A percentile compares a stretch with the other conserved stretches of the same genome.
Evolutionary conservation across 1,140 invertebrate species (phyloP).

Genomic region (Procambarus clarkii): DNA sequence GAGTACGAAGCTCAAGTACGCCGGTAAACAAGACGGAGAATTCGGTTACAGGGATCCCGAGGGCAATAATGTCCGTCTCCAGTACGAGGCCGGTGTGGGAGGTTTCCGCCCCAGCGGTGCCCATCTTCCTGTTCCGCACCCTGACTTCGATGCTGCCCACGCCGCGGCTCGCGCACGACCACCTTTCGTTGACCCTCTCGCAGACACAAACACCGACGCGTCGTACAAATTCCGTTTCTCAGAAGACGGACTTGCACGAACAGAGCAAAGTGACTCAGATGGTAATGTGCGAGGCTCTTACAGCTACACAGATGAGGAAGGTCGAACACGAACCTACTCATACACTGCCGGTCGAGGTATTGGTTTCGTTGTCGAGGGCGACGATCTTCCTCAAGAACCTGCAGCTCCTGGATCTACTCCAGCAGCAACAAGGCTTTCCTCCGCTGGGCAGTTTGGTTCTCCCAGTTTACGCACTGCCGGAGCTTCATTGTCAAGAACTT

Average conservation of each 20-base stretch:
- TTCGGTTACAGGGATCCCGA: conserved; percentile 68
- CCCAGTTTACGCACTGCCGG: neutral
- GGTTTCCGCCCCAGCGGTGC: conserved; percentile 54
- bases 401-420: conserved; percentile 21
- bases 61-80: conserved; percentile 39
- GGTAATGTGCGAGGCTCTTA: conserved; percentile 75
- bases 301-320: conserved; percentile 74
- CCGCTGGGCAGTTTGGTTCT: neutral
- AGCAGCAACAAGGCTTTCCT: conserved; percentile 35
- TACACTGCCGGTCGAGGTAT: conserved; percentile 68
- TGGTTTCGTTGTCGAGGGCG: conserved; percentile 70
- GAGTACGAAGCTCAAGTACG: conserved; percentile 22
- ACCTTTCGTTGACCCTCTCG: conserved; percentile 60
- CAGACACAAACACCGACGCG: conserved; percentile 65
- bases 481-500: neutral
- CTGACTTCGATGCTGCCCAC: conserved; percentile 59
- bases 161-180: conserved; percentile 48
- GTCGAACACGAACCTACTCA: conserved; percentile 61
- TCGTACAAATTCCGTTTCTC: conserved; percentile 73
- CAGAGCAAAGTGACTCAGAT: conserved; percentile 72
- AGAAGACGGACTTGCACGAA: conserved; percentile 71
- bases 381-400: conserved; percentile 51
- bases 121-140: conserved; percentile 57
- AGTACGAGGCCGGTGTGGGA: conserved; percentile 65
- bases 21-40: conserved; percentile 37